Evolutionary conservation across 2,113 vertebrate species (phyloP).

Genomic region (Aspidoscelis tigris): DNA sequence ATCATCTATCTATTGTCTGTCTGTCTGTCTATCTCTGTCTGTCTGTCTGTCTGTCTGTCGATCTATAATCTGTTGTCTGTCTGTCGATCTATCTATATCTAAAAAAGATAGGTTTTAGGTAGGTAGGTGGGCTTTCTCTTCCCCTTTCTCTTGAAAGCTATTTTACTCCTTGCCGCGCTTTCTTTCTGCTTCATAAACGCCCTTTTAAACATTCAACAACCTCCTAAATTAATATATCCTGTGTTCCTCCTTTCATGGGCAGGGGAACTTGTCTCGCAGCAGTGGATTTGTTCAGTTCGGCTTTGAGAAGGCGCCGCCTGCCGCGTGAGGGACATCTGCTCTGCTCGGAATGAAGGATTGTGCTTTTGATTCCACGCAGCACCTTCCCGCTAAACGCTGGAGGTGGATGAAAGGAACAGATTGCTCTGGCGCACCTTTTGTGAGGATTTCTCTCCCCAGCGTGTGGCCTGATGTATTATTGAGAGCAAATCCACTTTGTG

Average conservation of each 20-base stretch:
- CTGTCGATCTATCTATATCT: no score
- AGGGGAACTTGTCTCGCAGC: constrained; percentile 70
- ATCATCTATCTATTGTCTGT: no score
- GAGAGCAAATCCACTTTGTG: constrained; percentile 78
- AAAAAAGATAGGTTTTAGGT: no score
- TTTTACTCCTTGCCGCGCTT: constrained; percentile 67
- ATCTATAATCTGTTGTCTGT: no score
- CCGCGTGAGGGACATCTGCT: constrained; percentile 73
- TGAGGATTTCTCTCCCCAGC: constrained; percentile 73
- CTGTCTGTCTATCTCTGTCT: no score
- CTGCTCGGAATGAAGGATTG: constrained; percentile 82
- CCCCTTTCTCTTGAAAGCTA: constrained; percentile 60
- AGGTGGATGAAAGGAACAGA: constrained; percentile 80
- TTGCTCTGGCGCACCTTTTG: constrained; percentile 76
- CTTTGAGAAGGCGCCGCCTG: constrained; percentile 61
- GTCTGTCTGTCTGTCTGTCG: no score
- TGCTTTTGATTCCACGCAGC: constrained; percentile 79
- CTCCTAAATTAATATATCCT: constrained; percentile 76
- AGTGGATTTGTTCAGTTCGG: constrained; percentile 67
- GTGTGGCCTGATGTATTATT: constrained; percentile 72
- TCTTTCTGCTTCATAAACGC: constrained; percentile 70
- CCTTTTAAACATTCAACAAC: constrained; percentile 73
- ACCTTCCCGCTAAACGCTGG: constrained; percentile 67
- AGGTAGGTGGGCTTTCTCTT: background rate
- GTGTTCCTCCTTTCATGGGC: constrained; percentile 64